Conservation (phyloP, 2,113 vertebrate genomes). For the Sitta europaea region DNA sequence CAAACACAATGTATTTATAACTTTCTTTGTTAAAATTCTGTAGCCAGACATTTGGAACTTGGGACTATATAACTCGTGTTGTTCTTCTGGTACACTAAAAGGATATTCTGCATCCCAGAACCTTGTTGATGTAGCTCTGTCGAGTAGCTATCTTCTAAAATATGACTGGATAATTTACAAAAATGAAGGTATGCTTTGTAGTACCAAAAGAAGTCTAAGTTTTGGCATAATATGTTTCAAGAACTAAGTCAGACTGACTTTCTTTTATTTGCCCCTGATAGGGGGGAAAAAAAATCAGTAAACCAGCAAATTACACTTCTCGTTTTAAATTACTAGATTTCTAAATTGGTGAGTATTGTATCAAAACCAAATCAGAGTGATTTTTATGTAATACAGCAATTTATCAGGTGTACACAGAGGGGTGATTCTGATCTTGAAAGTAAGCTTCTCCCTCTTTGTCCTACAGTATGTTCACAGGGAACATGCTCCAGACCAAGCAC, state of each 20-base stretch:
- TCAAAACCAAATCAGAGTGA: background rate
- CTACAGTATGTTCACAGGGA: background rate
- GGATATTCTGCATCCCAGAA: background rate
- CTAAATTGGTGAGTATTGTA: background rate
- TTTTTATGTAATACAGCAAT: background rate
- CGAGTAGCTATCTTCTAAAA: rapidly evolving
- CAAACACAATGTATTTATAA: background rate
- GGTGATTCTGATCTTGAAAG: background rate
- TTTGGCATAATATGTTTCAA: background rate
- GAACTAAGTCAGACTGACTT: background rate
- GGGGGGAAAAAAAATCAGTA: background rate
- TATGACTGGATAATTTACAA: background rate
- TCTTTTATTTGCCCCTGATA: background rate
- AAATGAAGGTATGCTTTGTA: background rate
- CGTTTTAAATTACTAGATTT: background rate
- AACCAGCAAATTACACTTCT: background rate
- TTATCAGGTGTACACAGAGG: background rate
- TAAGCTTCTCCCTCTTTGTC: background rate
- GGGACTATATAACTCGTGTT: rapidly evolving
- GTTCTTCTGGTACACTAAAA: background rate
- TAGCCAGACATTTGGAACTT: background rate
- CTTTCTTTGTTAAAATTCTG: background rate
- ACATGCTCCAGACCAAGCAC: background rate
- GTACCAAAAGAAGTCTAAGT: background rate
- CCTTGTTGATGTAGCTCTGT: background rate